Percentiles rank a stretch among this genome's conserved stretches.
These are phyloP conservation scores for Ammodramus savannarum DNA, from an alignment of 2,113 vertebrate species.

Conservation along the genomic window DNA sequence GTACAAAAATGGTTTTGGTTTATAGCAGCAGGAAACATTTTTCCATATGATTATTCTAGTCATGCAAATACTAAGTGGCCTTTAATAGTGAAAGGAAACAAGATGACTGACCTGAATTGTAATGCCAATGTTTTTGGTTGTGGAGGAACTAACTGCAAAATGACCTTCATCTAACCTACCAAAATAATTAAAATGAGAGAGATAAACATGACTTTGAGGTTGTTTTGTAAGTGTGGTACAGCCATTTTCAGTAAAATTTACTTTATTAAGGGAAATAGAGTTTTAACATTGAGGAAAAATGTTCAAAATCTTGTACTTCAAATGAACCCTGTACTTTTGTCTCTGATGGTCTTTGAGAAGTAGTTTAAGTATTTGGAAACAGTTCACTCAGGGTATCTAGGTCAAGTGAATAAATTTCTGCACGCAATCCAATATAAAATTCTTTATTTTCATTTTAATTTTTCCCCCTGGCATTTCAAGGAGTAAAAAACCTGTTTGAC, in stretches of 20 bases:
- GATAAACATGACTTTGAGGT: neutral
- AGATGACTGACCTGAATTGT: neutral
- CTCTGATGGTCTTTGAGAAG: neutral
- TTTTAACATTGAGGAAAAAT: neutral
- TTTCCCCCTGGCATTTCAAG: neutral
- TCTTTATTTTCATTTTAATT: neutral
- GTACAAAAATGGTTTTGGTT: neutral
- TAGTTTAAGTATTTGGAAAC: slow-evolving; percentile 28
- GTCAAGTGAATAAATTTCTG: neutral
- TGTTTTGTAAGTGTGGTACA: neutral
- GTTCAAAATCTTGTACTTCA: neutral
- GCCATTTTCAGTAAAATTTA: neutral
- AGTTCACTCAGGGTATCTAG: neutral
- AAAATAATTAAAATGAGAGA: neutral
- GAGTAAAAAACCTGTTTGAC: neutral
- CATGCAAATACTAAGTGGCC: neutral
- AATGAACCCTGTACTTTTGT: neutral
- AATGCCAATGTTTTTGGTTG: neutral
- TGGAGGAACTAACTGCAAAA: neutral
- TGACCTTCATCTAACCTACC: neutral
- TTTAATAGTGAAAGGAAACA: neutral
- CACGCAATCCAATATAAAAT: neutral
- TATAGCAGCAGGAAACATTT: neutral
- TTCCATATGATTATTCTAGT: neutral
- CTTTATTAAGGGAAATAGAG: neutral